These are phyloP conservation scores for Oryzias dopingdopingensis DNA, from an alignment of 2,797 vertebrate species.

Conservation along the genomic window DNA sequence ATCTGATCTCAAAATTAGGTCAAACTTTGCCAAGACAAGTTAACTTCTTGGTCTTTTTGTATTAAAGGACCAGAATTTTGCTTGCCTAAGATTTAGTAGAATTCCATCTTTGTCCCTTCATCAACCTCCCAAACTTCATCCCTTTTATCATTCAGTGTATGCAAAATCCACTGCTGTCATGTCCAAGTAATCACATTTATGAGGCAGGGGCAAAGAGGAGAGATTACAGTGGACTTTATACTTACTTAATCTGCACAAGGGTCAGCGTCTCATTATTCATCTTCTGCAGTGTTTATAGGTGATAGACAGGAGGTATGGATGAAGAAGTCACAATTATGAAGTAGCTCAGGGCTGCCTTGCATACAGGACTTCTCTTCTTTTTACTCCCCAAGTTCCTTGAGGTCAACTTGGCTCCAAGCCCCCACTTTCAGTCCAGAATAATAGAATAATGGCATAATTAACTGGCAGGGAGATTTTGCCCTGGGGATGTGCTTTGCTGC, in stretches of 20 bases:
- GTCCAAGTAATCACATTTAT: constrained; percentile 55
- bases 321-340: constrained; percentile 36
- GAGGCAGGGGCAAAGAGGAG: constrained; percentile 24
- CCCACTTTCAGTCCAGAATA: constrained; percentile 64
- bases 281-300: constrained; percentile 47
- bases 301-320: constrained; percentile 18
- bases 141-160: constrained; percentile 48
- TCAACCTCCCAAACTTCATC: constrained; percentile 30
- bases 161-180: constrained; percentile 48
- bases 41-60: constrained; percentile 15
- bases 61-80: constrained; percentile 19
- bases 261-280: constrained; percentile 60
- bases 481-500: constrained; percentile 56
- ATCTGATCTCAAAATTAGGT: constrained; percentile 6
- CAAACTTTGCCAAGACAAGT: neutral
- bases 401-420: constrained; percentile 52
- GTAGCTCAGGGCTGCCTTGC: constrained; percentile 29
- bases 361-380: constrained; percentile 46
- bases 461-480: constrained; percentile 66
- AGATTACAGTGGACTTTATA: constrained; percentile 39
- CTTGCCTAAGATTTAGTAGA: constrained; percentile 8
- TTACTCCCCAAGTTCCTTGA: constrained; percentile 44
- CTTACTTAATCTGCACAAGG: constrained; percentile 49
- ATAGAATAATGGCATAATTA: constrained; percentile 80
- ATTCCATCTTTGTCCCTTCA: constrained; percentile 8